Conservation (phyloP, 1,140 invertebrate genomes). For the Leptoteleia sp. region DNA sequence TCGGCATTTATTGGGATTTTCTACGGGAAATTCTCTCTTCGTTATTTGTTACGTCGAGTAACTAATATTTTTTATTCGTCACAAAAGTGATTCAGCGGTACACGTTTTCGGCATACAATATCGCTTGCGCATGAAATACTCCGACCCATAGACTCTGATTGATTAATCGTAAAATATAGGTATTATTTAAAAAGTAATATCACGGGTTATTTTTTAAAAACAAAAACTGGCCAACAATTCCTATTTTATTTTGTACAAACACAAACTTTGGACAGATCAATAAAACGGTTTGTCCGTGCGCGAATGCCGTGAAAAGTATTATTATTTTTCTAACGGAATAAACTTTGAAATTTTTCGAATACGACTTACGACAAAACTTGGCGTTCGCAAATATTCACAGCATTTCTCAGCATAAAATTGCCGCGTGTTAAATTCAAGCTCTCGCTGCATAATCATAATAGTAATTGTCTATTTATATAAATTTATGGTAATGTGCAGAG, state of each 20-base stretch:
- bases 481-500: slow-evolving; percentile 23
- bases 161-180: slow-evolving; percentile 12
- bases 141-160: slow-evolving; percentile 9
- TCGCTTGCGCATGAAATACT: background rate
- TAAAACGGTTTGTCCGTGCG: slow-evolving; percentile 16
- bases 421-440: slow-evolving; percentile 20
- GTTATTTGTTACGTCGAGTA: background rate
- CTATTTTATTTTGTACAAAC: slow-evolving; percentile 6
- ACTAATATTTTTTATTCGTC: slow-evolving; percentile 18
- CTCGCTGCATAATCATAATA: slow-evolving; percentile 28
- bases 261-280: slow-evolving; percentile 28
- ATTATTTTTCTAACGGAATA: slow-evolving; percentile 21
- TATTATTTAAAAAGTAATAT: slow-evolving; percentile 10
- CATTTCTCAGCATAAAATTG: slow-evolving; percentile 2
- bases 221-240: slow-evolving; percentile 2
- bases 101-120: background rate
- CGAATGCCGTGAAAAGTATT: slow-evolving; percentile 14
- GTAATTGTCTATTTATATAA: slow-evolving; percentile 31
- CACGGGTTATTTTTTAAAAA: background rate
- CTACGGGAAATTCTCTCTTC: background rate
- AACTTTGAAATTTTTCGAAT: slow-evolving; percentile 16
- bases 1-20: background rate
- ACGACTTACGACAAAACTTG: slow-evolving; percentile 10
- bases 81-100: slow-evolving; percentile 1
- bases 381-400: slow-evolving; percentile 6